Percentiles rank a stretch among this genome's conserved stretches.
Conservation (phyloP, 2,888 invertebrate species). For the Chymomyza caudatula region DNA sequence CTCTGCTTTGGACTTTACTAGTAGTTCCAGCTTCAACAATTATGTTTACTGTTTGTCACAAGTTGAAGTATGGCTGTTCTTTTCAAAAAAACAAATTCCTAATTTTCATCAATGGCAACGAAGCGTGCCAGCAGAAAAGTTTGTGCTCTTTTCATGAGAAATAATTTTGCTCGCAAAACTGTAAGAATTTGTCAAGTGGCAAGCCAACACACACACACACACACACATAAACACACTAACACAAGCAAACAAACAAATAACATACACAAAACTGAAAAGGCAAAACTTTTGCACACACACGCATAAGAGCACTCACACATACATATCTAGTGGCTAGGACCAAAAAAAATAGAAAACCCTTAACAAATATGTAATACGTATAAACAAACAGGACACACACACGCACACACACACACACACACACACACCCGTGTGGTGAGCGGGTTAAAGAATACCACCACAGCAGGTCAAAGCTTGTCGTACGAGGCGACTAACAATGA, state of each 20-base stretch:
- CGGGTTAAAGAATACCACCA: no score
- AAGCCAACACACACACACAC: slow-evolving; percentile 16
- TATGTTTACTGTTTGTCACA: not conserved
- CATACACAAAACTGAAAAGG: slow-evolving; percentile 20
- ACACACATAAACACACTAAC: slow-evolving; percentile 25
- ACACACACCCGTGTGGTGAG: no score
- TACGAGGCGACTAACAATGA: no score
- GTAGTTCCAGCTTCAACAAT: not conserved
- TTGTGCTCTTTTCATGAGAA: slow-evolving; percentile 17
- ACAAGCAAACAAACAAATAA: slow-evolving; percentile 32
- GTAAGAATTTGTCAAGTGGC: slow-evolving; percentile 67
- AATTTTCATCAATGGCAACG: not conserved
- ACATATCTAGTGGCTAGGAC: not conserved
- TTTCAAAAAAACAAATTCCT: not conserved
- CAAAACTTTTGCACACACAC: not conserved
- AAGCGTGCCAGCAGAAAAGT: slow-evolving; percentile 38
- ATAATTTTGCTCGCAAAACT: slow-evolving; percentile 59
- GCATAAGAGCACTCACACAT: not conserved
- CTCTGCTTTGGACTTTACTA: not conserved
- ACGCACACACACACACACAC: not conserved
- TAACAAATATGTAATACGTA: slow-evolving; percentile 32
- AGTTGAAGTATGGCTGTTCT: no score
- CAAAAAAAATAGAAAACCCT: slow-evolving; percentile 29
- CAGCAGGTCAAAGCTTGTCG: no score
- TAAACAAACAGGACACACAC: not conserved